Conservation (phyloP, 92 coral and sea anemone genomes). For the Epizoanthus stellaris region DNA sequence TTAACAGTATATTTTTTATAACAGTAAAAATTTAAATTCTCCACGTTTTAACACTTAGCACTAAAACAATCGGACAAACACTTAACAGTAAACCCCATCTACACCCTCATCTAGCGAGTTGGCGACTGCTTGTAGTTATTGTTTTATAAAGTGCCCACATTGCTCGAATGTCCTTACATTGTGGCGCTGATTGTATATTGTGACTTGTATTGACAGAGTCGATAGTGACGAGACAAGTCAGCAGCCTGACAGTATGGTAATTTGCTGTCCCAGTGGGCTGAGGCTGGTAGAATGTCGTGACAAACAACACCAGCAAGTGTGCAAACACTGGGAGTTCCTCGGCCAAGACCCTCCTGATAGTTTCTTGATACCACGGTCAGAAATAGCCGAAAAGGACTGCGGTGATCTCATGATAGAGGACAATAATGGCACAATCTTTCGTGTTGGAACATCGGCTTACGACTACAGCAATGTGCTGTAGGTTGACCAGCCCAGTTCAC, state of each 20-base stretch:
- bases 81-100: too few relatives aligned
- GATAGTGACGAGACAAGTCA: slow-evolving; percentile 19
- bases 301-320: slow-evolving; percentile 81
- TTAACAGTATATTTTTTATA: too few relatives aligned
- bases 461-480: slow-evolving; percentile 53
- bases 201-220: slow-evolving; percentile 12
- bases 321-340: slow-evolving; percentile 90
- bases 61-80: too few relatives aligned
- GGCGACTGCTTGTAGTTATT: too few relatives aligned
- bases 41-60: too few relatives aligned
- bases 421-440: slow-evolving; percentile 73
- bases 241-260: slow-evolving; percentile 47
- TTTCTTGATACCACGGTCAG: slow-evolving; percentile 68
- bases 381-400: slow-evolving; percentile 59
- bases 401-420: slow-evolving; percentile 71
- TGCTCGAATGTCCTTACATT: too few relatives aligned
- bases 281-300: slow-evolving; percentile 84
- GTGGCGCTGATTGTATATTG: background rate
- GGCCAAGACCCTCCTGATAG: slow-evolving; percentile 64
- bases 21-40: too few relatives aligned
- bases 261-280: slow-evolving; percentile 76
- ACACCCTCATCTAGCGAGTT: too few relatives aligned
- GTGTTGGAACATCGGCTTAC: slow-evolving; percentile 53
- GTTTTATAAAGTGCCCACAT: too few relatives aligned
- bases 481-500: background rate